Evolutionary conservation across 2,888 invertebrate genomes (phyloP), one percentile per base, ranked within the genome.

Genomic region (Drosophila recens): DNA sequence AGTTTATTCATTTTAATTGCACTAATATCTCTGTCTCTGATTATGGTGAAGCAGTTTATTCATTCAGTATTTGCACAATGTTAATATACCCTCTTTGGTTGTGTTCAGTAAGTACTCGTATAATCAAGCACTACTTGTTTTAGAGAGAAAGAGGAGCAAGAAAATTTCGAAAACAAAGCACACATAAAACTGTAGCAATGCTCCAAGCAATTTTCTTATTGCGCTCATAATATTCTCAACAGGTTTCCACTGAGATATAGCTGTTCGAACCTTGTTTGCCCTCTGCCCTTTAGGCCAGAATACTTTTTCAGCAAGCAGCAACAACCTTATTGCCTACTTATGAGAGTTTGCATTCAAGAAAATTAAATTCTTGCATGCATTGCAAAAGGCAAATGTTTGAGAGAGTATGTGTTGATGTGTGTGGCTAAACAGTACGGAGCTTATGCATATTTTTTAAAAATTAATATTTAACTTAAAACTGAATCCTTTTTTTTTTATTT

Each of bases 201-300:
- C 56, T 45, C 56, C 23, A 45, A 56, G 56, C 56, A 56, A 56
- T 56, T 45, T 57, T 45, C 46, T 30, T 45, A 40, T 63, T 46
- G 38, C 38, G 36, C 17, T 56, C 46, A 40, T n/a, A 63, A 45
- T 57, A 56, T 63, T 63, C 56, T 46, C 62, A 63, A 63, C 64
- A 58, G 64, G 49, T 64, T 64, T 59, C 30, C 45, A n/a, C 45
- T 42, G 27, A 54, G 17, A 33, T 54, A 43, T 42, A 43, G 45
- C 56, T 23, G 34, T 45, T 57, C 23, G 36, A 45, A 27, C 20
- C 23, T 34, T 15, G 36, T n/a, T 20, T 36, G 45, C 15, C 23
- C 56, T 36, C 27, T 57, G 45, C 27, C 45, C 45, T 57, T 57
- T 10, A 6, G 20, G 20, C 43, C 10, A 10, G 20, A 20, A 10